Evolutionary conservation across 2,113 vertebrate species (phyloP), one percentile per base, ranked within the genome.

Genomic region (Erinaceus europaeus): DNA sequence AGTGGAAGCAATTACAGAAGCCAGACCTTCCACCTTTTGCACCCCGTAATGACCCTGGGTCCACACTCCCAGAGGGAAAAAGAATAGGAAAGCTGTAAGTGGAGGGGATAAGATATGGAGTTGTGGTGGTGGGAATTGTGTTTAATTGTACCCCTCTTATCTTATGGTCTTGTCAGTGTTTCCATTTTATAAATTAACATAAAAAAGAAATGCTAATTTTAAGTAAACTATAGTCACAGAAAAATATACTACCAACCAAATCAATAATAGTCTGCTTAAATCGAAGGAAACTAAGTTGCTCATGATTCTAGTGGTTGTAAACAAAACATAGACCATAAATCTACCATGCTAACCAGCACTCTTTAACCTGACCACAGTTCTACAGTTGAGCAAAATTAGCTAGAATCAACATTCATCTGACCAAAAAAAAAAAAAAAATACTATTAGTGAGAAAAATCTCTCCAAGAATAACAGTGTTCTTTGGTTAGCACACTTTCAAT

Each of bases 161-260:
- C n/a, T n/a, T n/a, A n/a, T n/a, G n/a, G n/a, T n/a, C n/a, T n/a
- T n/a, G n/a, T n/a, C n/a, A n/a, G n/a, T n/a, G n/a, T n/a, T n/a
- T n/a, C n/a, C n/a, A n/a, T n/a, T n/a, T n/a, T n/a, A n/a, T n/a
- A n/a, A n/a, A n/a, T n/a, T n/a, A n/a, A n/a, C n/a, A n/a, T n/a
- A n/a, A n/a, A n/a, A n/a, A n/a, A n/a, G 94, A 96, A 94, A 85
- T 72, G 46, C 27, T 94, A 92, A 61, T 87, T 95, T 95, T 93
- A 73, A 90, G 52, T 88, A 90, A 95, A 90, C 84, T 93, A 50
- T 73, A 94, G 92, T 92, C 96, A 95, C 91, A 95, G 93, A 94
- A 94, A 96, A 97, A 96, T 81, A 96, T 29, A 88, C 82, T 72
- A 93, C 93, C 94, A 94, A 95, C 93, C 79, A 96, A 96, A 97